Evolutionary conservation across 2,113 vertebrate genomes (phyloP).

Genomic region (Chunga burmeisteri): DNA sequence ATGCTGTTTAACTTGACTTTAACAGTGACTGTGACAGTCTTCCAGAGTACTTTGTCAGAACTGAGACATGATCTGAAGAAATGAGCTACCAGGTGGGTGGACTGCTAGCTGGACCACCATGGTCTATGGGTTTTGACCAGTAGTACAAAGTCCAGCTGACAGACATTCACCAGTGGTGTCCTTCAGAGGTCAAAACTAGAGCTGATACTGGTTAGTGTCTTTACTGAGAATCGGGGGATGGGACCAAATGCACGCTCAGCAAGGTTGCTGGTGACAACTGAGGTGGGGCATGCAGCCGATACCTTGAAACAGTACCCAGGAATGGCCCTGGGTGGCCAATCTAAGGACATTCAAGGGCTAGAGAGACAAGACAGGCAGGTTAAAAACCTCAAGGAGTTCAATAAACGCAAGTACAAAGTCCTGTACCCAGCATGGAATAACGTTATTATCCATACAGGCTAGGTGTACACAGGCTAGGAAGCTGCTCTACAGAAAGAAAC

Average conservation of each 20-base stretch:
- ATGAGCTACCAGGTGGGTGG: background rate
- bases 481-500: background rate
- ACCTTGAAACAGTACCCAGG: background rate
- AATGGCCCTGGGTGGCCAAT: background rate
- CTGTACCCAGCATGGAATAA: background rate
- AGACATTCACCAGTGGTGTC: background rate
- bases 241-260: fast-evolving
- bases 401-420: background rate
- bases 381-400: background rate
- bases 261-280: background rate
- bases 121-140: background rate
- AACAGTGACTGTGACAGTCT: background rate
- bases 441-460: background rate
- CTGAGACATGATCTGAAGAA: background rate
- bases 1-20: background rate
- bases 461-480: background rate
- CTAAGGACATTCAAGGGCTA: background rate
- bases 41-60: background rate
- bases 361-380: background rate
- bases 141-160: background rate
- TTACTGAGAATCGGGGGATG: background rate
- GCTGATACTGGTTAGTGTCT: background rate
- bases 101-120: background rate
- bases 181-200: background rate
- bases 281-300: background rate